A percentile compares a stretch with the other conserved stretches of the same genome.
phyloP scores from a whole-genome alignment of 2,888 invertebrate genomes.

The Prosapia bicincta region DNA sequence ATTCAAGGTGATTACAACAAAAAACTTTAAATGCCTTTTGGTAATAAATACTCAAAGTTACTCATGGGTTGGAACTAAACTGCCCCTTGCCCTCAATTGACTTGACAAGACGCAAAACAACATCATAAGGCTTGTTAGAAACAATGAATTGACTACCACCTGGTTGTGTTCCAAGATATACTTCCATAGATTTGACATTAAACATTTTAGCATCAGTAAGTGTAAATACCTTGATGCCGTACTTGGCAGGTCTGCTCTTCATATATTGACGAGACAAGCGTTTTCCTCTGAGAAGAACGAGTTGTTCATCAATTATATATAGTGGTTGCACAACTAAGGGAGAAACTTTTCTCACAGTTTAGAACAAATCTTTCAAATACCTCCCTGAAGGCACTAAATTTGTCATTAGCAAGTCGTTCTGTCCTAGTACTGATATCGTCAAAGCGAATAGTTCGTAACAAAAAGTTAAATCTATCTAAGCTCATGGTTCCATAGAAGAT shows the following conservation, averaged over 20 bases:
- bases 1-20: too few relatives aligned
- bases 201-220: conserved; percentile 22
- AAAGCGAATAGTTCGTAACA: conserved; percentile 14
- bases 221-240: conserved; percentile 19
- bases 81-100: too few relatives aligned
- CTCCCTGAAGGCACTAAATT: conserved; percentile 20
- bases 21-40: too few relatives aligned
- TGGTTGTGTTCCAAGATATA: conserved; percentile 13
- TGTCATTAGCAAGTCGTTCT: conserved; percentile 7
- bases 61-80: too few relatives aligned
- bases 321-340: neutral
- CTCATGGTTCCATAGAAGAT: conserved; percentile 14
- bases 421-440: conserved; percentile 9
- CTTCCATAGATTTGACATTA: conserved; percentile 17
- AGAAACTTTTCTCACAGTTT: conserved; percentile 8
- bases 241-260: conserved; percentile 22
- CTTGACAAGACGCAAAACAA: conserved; percentile 8
- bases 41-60: too few relatives aligned
- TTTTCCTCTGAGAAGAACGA: conserved; percentile 13
- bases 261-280: conserved; percentile 13
- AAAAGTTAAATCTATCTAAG: conserved; percentile 8
- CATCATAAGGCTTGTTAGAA: conserved; percentile 16
- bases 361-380: conserved; percentile 11
- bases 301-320: conserved; percentile 21
- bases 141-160: conserved; percentile 1